Percentiles rank a stretch among this genome's conserved stretches.
Conservation (phyloP, 1,140 invertebrate species). For the Caerostris extrusa region DNA sequence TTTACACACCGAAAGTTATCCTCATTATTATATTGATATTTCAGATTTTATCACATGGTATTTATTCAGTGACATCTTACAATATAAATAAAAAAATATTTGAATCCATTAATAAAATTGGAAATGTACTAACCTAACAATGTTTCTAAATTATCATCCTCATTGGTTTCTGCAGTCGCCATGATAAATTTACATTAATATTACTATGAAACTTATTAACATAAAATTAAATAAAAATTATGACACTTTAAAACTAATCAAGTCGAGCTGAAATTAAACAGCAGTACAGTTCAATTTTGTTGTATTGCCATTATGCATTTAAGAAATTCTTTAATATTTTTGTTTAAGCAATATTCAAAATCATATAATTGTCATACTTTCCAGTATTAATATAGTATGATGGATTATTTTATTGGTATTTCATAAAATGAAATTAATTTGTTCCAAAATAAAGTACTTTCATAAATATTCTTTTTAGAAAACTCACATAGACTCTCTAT, state of each 20-base stretch:
- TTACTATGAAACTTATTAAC: background rate
- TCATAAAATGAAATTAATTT: no score
- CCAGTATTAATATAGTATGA: no score
- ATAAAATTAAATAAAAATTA: conserved; percentile 9
- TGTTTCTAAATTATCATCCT: conserved; percentile 65
- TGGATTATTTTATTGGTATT: no score
- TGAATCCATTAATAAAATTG: background rate
- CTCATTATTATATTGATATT: background rate
- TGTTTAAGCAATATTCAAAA: no score
- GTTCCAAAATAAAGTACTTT: no score
- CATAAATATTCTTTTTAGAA: no score
- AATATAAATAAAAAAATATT: background rate
- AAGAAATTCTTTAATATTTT: background rate
- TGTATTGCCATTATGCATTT: background rate
- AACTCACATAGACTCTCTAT: background rate
- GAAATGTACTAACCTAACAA: conserved; percentile 47
- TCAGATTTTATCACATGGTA: conserved; percentile 26
- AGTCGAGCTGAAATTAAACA: conserved; percentile 1
- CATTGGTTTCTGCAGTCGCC: conserved; percentile 48
- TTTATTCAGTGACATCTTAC: background rate
- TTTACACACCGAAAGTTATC: background rate
- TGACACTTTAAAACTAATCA: conserved; percentile 7
- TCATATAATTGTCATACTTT: no score
- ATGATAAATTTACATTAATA: background rate
- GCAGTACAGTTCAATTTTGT: background rate